These are phyloP conservation scores for Lypha dubia DNA, from an alignment of 2,888 invertebrate species.

Conservation along the genomic window DNA sequence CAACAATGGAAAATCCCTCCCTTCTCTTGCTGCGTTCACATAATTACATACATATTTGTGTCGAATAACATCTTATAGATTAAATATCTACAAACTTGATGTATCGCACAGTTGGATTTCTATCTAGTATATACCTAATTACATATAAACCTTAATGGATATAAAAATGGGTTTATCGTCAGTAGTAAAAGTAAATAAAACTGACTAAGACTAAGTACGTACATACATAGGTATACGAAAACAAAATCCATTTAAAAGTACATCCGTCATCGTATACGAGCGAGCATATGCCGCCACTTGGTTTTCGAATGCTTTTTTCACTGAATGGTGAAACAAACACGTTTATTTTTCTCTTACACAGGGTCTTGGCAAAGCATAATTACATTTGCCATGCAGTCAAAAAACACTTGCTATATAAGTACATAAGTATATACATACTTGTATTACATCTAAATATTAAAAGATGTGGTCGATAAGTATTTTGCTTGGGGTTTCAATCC, in stretches of 20 bases:
- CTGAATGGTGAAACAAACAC: constrained; percentile 49
- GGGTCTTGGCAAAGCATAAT: constrained; percentile 47
- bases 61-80: constrained; percentile 40
- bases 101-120: constrained; percentile 51
- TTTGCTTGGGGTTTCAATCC: constrained; percentile 15
- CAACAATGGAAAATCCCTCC: constrained; percentile 33
- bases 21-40: constrained; percentile 18
- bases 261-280: constrained; percentile 37
- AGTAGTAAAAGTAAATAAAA: constrained; percentile 40
- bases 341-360: constrained; percentile 45
- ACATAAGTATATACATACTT: background rate
- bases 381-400: constrained; percentile 21
- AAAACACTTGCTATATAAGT: constrained; percentile 1
- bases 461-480: constrained; percentile 26
- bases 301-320: constrained; percentile 28
- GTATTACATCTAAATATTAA: constrained; percentile 1
- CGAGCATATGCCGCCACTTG: constrained; percentile 18
- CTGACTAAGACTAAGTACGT: constrained; percentile 10
- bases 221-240: background rate
- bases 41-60: constrained; percentile 31
- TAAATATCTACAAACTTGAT: constrained; percentile 37
- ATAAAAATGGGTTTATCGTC: constrained; percentile 51
- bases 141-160: constrained; percentile 14
- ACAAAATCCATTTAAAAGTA: constrained; percentile 31
- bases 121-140: background rate